phyloP scores from a whole-genome alignment of 2,113 vertebrate species.

The Miniopterus natalensis region DNA sequence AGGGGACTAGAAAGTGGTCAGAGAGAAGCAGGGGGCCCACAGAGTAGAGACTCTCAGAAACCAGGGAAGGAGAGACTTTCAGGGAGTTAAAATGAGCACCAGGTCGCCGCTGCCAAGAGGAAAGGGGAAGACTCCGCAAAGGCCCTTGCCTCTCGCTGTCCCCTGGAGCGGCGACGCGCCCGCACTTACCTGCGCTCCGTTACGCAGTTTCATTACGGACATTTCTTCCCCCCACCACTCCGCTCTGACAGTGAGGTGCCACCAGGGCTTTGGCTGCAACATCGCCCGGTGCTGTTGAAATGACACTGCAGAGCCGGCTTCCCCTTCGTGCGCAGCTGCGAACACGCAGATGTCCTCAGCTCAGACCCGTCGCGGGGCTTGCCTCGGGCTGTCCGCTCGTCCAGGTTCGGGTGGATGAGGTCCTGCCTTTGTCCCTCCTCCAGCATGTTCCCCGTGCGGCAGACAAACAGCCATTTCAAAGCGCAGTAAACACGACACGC shows the following conservation, averaged over 20 bases:
- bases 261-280: too few species aligned
- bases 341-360: not conserved
- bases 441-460: not conserved
- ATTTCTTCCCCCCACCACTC: not conserved
- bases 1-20: not conserved
- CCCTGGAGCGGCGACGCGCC: fast-evolving
- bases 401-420: not conserved
- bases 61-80: not conserved
- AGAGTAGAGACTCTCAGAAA: not conserved
- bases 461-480: slow-evolving; percentile 46
- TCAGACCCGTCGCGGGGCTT: not conserved
- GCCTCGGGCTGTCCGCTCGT: not conserved
- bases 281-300: fast-evolving
- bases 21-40: not conserved
- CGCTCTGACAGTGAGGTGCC: too few species aligned
- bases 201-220: not conserved
- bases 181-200: not conserved
- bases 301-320: not conserved
- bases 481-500: slow-evolving; percentile 31
- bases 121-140: not conserved
- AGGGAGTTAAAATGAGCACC: not conserved
- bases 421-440: not conserved
- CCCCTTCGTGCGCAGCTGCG: not conserved
- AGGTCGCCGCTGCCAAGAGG: not conserved
- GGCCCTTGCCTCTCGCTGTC: not conserved